Conservation (phyloP, 2,888 invertebrate genomes). For the Andrena chrysosceles region DNA sequence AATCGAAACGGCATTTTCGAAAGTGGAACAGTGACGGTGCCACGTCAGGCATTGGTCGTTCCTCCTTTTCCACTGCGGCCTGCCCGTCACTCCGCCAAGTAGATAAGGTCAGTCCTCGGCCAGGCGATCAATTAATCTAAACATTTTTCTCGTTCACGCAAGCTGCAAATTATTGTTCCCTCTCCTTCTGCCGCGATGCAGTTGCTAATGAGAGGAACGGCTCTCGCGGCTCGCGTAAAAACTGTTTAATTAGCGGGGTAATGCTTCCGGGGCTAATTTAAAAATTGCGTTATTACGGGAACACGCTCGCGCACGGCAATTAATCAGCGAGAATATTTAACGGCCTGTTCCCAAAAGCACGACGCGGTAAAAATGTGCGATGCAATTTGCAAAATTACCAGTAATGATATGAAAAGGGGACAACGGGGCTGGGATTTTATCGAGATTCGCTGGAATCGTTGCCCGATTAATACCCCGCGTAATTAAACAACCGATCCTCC, state of each 20-base stretch:
- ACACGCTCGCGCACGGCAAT: conserved; percentile 9
- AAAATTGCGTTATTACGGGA: conserved; percentile 46
- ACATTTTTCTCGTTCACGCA: neutral
- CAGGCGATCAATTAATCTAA: neutral
- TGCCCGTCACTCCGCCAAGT: neutral
- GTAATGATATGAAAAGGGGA: conserved; percentile 50
- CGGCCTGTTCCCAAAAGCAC: conserved; percentile 3
- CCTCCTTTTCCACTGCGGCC: neutral
- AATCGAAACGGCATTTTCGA: conserved; percentile 62
- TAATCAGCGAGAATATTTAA: conserved; percentile 51
- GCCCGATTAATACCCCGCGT: conserved; percentile 34
- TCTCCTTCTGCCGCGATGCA: neutral
- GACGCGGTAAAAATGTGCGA: conserved; percentile 31
- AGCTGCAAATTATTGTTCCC: neutral
- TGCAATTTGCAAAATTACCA: conserved; percentile 51
- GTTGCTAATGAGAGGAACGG: conserved; percentile 20
- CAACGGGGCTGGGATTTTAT: conserved; percentile 28
- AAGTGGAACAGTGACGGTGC: conserved; percentile 55
- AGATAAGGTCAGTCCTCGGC: neutral
- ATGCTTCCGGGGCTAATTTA: conserved; percentile 31
- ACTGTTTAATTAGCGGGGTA: conserved; percentile 48
- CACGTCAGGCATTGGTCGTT: conserved; percentile 14
- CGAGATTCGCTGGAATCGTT: conserved; percentile 20
- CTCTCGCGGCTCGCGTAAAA: conserved; percentile 12
- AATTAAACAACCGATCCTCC: conserved; percentile 45